Evolutionary conservation across 2,113 vertebrate species (phyloP), one percentile per base, ranked within the genome.

Genomic region (Gavialis gangeticus): DNA sequence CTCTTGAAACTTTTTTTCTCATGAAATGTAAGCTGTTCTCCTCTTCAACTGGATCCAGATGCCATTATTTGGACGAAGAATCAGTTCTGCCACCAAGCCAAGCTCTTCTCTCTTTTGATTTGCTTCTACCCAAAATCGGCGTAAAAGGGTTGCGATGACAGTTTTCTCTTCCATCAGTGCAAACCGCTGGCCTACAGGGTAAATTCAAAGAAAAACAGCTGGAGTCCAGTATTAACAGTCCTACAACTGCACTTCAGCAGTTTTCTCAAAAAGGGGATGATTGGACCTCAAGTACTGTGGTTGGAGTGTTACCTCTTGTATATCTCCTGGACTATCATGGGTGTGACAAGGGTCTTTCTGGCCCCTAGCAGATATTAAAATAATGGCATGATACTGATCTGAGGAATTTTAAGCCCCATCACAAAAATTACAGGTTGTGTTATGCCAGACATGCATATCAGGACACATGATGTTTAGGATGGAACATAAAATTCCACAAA

Each of bases 141-240:
- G 98, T 88, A 99, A 96, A 84, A 99, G 88, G 27, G 96, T 94
- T 0, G 98, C 96, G 79, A 99, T 71, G 62, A 98, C 22, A 77
- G 98, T 97, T 88, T 99, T 99, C 87, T 99, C 98, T 88, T 98
- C 98, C 96, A 99, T 98, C 11, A 98, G 19, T 14, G 98, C 98
- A 81, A 99, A 99, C 10, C 96, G 98, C 63, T 98, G 97, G 81
- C 98, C 98, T 99, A 89, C 55, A 85, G 75, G 81, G 75, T 77
- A 30, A 85, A 91, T 46, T 11, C 1, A 90, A 93, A 94, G 46
- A 55, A 92, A 30, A 60, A 87, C 55, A 14, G n/a, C 60, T 62
- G 22, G 24, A 62, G 6, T 18, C 71, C 16, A 25, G 27, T n/a
- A 19, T 14, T 62, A 62, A 28, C 13, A 19, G 54, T 55, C 28